Conservation (phyloP, 2,888 invertebrate genomes). For the Nomada hirtipes region DNA sequence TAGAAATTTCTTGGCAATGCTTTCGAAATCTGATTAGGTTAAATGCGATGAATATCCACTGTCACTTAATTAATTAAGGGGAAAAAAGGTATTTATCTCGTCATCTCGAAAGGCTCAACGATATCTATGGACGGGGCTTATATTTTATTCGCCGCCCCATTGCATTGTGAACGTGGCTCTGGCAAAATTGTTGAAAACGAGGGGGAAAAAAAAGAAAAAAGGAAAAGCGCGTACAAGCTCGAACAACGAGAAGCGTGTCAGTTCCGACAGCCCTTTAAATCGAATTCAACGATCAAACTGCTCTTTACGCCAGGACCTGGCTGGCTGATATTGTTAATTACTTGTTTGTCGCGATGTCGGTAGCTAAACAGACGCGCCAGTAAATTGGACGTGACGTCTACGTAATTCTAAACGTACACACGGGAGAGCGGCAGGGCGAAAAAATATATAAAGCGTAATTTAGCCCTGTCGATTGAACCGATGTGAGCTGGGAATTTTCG, state of each 20-base stretch:
- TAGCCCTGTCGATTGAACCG: too few species aligned
- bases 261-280: slow-evolving; percentile 43
- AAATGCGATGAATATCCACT: slow-evolving; percentile 26
- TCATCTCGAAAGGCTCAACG: slow-evolving; percentile 15
- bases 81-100: slow-evolving; percentile 3
- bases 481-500: background rate
- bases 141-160: slow-evolving; percentile 52
- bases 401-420: slow-evolving; percentile 54
- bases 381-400: slow-evolving; percentile 49
- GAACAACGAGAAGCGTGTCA: background rate
- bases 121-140: slow-evolving; percentile 26
- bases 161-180: slow-evolving; percentile 5
- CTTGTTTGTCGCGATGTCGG: slow-evolving; percentile 55
- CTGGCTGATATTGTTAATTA: slow-evolving; percentile 53
- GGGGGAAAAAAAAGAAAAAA: background rate
- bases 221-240: background rate
- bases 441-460: slow-evolving; percentile 1
- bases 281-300: slow-evolving; percentile 51
- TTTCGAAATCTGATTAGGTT: background rate
- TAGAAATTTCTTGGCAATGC: slow-evolving; percentile 1
- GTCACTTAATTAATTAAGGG: background rate
- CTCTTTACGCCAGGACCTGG: slow-evolving; percentile 42
- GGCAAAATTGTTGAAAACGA: slow-evolving; percentile 27
- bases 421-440: background rate
- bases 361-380: slow-evolving; percentile 48